These are phyloP conservation scores for Antigone vipio DNA, from an alignment of 2,113 vertebrate species.

Conservation along the genomic window DNA sequence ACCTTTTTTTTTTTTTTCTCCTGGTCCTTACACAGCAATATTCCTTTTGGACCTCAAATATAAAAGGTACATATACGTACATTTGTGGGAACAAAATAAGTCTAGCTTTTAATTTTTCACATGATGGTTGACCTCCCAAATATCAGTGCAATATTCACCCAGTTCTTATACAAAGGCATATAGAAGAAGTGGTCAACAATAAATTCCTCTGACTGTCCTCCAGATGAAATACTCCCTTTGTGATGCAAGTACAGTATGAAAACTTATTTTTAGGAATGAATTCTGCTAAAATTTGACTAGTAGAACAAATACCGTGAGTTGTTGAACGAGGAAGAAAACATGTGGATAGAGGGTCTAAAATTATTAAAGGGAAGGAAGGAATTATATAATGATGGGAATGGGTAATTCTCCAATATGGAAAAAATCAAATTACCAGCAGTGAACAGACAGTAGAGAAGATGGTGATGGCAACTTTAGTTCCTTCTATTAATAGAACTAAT, in stretches of 20 bases:
- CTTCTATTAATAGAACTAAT: conserved; percentile 14
- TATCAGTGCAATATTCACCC: neutral
- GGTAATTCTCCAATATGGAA: conserved; percentile 16
- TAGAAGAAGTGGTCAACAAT: neutral
- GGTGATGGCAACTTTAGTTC: neutral
- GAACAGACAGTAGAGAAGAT: neutral
- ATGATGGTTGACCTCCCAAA: neutral
- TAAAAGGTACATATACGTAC: neutral
- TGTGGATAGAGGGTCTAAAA: neutral
- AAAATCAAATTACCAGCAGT: neutral
- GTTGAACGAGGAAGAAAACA: neutral
- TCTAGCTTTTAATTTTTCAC: neutral
- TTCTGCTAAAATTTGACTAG: neutral
- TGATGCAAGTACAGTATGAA: neutral
- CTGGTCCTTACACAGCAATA: neutral
- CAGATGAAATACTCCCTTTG: neutral
- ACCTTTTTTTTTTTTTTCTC: neutral
- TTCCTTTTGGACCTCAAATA: neutral
- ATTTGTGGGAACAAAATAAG: neutral
- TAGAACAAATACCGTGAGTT: neutral
- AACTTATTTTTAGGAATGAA: neutral
- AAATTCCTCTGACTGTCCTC: neutral
- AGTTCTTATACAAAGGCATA: neutral
- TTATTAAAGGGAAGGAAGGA: neutral
- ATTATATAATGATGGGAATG: neutral